phyloP scores from a whole-genome alignment of 1,140 invertebrate species.

The Drosophila navojoa region DNA sequence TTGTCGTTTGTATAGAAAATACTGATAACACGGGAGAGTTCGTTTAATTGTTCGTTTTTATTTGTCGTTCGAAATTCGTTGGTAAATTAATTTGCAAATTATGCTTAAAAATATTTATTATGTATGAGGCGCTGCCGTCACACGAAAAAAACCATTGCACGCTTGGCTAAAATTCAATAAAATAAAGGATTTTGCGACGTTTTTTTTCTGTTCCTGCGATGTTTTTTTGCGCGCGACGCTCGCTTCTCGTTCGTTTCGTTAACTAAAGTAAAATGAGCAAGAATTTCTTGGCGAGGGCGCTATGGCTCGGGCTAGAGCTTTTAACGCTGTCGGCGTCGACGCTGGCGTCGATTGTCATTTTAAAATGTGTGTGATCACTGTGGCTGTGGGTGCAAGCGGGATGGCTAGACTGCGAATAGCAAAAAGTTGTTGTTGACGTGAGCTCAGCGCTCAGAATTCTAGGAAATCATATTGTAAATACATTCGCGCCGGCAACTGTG shows the following conservation, averaged over 20 bases:
- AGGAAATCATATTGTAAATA: slow-evolving; percentile 68
- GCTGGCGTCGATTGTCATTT: slow-evolving; percentile 40
- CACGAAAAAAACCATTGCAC: slow-evolving; percentile 36
- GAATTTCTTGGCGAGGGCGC: slow-evolving; percentile 49
- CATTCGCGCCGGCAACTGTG: slow-evolving; percentile 45
- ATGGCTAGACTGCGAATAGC: slow-evolving; percentile 21
- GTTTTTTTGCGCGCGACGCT: slow-evolving; percentile 62
- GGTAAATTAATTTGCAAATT: slow-evolving; percentile 23
- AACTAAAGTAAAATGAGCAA: slow-evolving; percentile 75
- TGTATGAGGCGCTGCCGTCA: slow-evolving; percentile 33
- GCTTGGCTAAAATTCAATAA: slow-evolving; percentile 22
- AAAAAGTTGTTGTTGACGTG: slow-evolving; percentile 37
- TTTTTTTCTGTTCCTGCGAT: slow-evolving; percentile 20
- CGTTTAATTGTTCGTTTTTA: slow-evolving; percentile 69
- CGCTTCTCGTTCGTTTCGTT: slow-evolving; percentile 76
- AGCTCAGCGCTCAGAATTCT: slow-evolving; percentile 58
- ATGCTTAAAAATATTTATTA: slow-evolving; percentile 17
- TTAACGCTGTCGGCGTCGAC: slow-evolving; percentile 27
- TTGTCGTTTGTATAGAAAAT: slow-evolving; percentile 53
- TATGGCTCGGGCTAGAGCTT: slow-evolving; percentile 44
- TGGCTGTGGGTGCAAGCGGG: slow-evolving; percentile 30
- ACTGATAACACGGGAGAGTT: slow-evolving; percentile 69
- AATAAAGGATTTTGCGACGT: slow-evolving; percentile 44
- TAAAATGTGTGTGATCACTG: slow-evolving; percentile 49
- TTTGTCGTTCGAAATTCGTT: slow-evolving; percentile 38